phyloP scores from a whole-genome alignment of 2,888 invertebrate species.

The Schizotus pectinicornis region DNA sequence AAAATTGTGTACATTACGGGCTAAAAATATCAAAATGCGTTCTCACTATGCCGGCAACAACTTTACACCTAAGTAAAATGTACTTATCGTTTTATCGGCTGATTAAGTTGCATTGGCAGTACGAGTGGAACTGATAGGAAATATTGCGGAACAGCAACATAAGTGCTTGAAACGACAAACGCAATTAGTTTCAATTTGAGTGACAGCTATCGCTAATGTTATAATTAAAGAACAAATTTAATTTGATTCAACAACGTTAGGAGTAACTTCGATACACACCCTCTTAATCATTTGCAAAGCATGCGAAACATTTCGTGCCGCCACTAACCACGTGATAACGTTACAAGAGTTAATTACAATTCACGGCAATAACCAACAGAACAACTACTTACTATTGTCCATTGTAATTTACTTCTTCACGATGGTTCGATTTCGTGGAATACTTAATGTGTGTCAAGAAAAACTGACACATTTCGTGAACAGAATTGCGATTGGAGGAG shows the following conservation, averaged over 20 bases:
- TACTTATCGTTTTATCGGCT: too few relatives aligned
- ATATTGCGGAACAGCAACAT: not conserved
- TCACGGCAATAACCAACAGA: constrained; percentile 15
- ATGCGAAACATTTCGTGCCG: constrained; percentile 15
- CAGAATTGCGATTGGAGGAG: not conserved
- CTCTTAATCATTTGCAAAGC: constrained; percentile 23
- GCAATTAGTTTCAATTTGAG: not conserved
- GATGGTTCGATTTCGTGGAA: constrained; percentile 1
- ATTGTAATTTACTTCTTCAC: constrained; percentile 17
- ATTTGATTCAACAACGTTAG: not conserved
- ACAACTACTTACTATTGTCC: constrained; percentile 23
- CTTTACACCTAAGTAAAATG: too few relatives aligned
- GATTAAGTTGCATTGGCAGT: too few relatives aligned
- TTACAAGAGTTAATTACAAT: constrained; percentile 23
- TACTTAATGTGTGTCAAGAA: not conserved
- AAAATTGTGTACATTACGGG: too few relatives aligned
- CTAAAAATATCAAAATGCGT: too few relatives aligned
- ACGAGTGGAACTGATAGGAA: not conserved
- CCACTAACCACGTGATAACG: constrained; percentile 16
- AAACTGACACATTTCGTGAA: constrained; percentile 3
- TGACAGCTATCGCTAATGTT: not conserved
- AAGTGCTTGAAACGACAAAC: not conserved
- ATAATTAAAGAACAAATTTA: not conserved
- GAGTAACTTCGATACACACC: constrained; percentile 1
- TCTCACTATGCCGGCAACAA: too few relatives aligned